Evolutionary conservation across 2,797 vertebrate species (phyloP).

Genomic region (Notoglanidium macrostoma): DNA sequence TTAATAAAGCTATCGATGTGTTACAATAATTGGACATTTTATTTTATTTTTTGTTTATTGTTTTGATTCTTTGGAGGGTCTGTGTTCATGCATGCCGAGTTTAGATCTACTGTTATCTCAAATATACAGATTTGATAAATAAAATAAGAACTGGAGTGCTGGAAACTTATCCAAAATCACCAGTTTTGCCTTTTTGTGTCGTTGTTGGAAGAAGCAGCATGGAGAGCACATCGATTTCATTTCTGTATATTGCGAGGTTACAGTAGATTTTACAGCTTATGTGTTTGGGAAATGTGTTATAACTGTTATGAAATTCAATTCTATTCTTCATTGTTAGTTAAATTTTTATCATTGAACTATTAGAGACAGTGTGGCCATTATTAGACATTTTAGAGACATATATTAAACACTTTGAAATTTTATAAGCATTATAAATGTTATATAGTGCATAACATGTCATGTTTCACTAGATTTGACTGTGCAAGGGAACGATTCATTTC

Average conservation of each 20-base stretch:
- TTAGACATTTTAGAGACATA: constrained; percentile 1
- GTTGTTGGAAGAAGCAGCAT: background rate
- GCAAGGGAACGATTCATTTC: constrained; percentile 2
- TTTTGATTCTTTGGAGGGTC: background rate
- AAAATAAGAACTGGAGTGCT: background rate
- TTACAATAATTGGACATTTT: background rate
- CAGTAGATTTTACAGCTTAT: background rate
- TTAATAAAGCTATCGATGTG: background rate
- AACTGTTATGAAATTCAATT: background rate
- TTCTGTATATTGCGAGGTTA: background rate
- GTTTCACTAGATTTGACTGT: background rate
- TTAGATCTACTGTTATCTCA: background rate
- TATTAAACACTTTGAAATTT: background rate
- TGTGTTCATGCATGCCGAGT: background rate
- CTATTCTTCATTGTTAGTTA: background rate
- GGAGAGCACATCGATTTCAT: background rate
- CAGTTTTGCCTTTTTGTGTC: background rate
- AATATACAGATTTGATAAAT: background rate
- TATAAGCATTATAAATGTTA: background rate
- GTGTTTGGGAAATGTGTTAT: background rate
- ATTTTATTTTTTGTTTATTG: background rate
- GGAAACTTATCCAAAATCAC: background rate
- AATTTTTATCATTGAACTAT: background rate
- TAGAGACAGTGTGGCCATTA: background rate
- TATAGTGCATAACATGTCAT: background rate